These are phyloP conservation scores for Exaiptasia diaphana DNA, from an alignment of 64 coral and sea anemone genomes.

Conservation along the genomic window DNA sequence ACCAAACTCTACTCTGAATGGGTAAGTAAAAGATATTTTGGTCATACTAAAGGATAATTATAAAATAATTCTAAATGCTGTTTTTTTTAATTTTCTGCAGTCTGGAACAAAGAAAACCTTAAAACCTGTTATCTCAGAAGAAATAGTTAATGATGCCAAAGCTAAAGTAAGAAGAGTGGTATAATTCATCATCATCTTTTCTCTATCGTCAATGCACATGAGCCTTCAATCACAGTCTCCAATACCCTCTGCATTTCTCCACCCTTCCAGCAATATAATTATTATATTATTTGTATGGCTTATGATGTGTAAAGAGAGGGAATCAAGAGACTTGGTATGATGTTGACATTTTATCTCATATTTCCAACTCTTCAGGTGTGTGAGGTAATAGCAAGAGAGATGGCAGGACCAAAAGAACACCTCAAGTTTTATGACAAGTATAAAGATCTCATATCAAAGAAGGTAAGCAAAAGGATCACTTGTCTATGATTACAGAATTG, in stretches of 20 bases:
- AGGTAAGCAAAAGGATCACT: constrained; percentile 80
- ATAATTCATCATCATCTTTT: no score
- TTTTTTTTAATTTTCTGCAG: not conserved
- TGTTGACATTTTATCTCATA: not conserved
- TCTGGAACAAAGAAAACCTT: constrained; percentile 93
- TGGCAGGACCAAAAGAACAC: constrained; percentile 92
- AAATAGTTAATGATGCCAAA: constrained; percentile 94
- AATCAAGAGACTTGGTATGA: no score
- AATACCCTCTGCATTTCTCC: not conserved
- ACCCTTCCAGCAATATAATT: not conserved
- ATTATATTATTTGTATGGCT: no score
- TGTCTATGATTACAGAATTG: constrained; percentile 43
- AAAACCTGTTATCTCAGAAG: constrained; percentile 90
- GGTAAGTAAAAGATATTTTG: constrained; percentile 36
- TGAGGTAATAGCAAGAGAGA: constrained; percentile 74
- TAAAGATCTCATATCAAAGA: constrained; percentile 79
- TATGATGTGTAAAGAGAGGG: no score
- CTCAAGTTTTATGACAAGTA: constrained; percentile 94
- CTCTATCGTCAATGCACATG: not conserved
- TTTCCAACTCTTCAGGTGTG: constrained; percentile 42
- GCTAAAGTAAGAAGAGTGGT: constrained; percentile 87
- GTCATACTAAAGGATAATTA: not conserved
- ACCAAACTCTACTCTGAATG: constrained; percentile 98
- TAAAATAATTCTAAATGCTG: not conserved
- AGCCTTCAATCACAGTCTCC: not conserved